Base-by-base conservation (phyloP, 2,113 vertebrate genomes). In the Mystacornis crossleyi region DNA sequence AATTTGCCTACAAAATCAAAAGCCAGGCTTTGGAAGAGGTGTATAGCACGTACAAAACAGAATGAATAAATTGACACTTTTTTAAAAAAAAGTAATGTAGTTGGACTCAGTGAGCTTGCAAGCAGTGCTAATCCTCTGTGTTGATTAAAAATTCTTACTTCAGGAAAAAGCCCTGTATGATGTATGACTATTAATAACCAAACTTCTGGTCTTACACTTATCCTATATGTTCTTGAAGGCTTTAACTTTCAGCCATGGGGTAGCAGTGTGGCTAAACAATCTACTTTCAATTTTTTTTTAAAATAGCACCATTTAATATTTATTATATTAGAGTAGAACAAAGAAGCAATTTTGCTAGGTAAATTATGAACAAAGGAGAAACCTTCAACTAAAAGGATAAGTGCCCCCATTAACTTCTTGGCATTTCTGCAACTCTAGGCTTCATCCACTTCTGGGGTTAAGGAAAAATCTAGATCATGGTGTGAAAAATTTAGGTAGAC, bases 101-200 rank as follows among this genome's bases (percentile, higher is more conserved):
- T 50, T 77, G n/a, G 36, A 72, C 10, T 85, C 12, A 1, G 26
- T 62, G 45, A 70, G 38, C 53, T 62, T 65, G 28, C 79, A 78
- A 81, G n/a, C 40, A 82, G 18, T 87, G 40, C 21, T 95, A 77
- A 80, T 92, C 42, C 21, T 75, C 11, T 73, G 8, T 62, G 25
- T 66, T 66, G 34, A 83, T 83, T 83, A 62, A 73, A 86, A 93
- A 62, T 79, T 74, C 23, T 89, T 81, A n/a, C 20, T 78, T 75
- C 14, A 36, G 48, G 18, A 40, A 62, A 62, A 57, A 66, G 19
- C 4, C 13, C 8, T 73, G 33, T 14, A 16, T 90, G 31, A 31
- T 82, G 31, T 6, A 72, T 80, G 8, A 5, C 54, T 92, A 25
- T 64, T 81, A 86, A 40, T 8, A 80, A 20, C 53, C 17, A 10